Conservation (phyloP, 2,888 invertebrate genomes). For the Coenonympha glycerion region DNA sequence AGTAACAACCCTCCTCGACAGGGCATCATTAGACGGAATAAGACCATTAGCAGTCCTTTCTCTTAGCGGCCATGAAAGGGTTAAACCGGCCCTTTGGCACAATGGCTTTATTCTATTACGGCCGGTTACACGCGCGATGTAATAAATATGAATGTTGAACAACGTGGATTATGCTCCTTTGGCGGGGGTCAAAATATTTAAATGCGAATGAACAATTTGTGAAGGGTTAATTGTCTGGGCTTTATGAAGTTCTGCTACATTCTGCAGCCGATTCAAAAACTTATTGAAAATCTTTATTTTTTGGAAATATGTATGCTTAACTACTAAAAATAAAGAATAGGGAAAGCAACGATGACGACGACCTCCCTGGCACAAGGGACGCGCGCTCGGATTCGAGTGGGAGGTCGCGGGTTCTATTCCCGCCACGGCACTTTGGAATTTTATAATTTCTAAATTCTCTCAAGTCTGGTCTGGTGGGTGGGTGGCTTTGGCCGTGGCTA, state of each 20-base stretch:
- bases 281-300: no score
- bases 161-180: constrained; percentile 67
- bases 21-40: constrained; percentile 73
- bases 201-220: constrained; percentile 67
- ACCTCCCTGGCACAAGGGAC: no score
- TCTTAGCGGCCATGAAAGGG: constrained; percentile 70
- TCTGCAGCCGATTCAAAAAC: constrained; percentile 28
- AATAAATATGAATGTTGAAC: constrained; percentile 76
- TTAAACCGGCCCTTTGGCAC: constrained; percentile 69
- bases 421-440: no score
- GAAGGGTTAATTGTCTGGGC: constrained; percentile 62
- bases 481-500: no score
- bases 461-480: no score
- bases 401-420: no score
- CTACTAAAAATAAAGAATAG: no score
- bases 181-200: constrained; percentile 75
- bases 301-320: no score
- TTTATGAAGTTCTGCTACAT: constrained; percentile 34
- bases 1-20: constrained; percentile 55
- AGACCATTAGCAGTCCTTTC: constrained; percentile 75
- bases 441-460: no score
- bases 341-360: no score
- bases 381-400: no score
- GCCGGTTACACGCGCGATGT: constrained; percentile 73
- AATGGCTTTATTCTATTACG: constrained; percentile 71